Conservation (phyloP, 2,797 vertebrate genomes). For the Hippoglossus hippoglossus region DNA sequence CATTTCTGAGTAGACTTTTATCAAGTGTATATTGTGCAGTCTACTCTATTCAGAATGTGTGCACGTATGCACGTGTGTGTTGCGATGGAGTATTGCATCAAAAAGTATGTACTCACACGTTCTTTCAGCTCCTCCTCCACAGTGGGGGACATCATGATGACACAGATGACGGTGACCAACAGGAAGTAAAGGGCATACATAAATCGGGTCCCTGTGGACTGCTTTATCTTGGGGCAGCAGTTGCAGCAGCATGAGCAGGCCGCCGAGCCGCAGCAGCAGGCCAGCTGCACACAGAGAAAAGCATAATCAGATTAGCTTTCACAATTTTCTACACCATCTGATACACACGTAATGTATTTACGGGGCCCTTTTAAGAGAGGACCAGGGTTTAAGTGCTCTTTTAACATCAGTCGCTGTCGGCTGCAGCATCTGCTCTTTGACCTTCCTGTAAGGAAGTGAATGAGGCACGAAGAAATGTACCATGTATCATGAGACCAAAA, state of each 20-base stretch:
- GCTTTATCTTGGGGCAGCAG: constrained; percentile 96
- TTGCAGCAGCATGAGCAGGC: constrained; percentile 94
- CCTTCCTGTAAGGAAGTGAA: not conserved
- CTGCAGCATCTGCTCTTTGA: not conserved
- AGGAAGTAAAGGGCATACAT: constrained; percentile 97
- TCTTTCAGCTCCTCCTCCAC: constrained; percentile 84
- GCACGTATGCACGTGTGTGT: too few species aligned
- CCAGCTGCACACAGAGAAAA: constrained; percentile 84
- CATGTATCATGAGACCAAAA: not conserved
- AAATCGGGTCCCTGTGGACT: constrained; percentile 95
- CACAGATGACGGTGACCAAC: constrained; percentile 90
- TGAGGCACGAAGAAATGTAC: not conserved
- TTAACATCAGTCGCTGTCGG: constrained; percentile 1
- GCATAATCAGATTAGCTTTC: constrained; percentile 8
- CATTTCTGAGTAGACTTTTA: not conserved
- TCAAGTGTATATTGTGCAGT: not conserved
- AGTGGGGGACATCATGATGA: constrained; percentile 95
- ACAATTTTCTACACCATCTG: constrained; percentile 21
- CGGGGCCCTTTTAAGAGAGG: not conserved
- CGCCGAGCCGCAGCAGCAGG: constrained; percentile 94
- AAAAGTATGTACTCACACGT: constrained; percentile 55
- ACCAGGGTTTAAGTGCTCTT: not conserved
- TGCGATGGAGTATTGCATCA: not conserved
- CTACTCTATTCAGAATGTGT: not conserved
- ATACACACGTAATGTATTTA: constrained; percentile 16